phyloP scores from a whole-genome alignment of 2,113 vertebrate genomes.

The Phylloscopus whistleri region DNA sequence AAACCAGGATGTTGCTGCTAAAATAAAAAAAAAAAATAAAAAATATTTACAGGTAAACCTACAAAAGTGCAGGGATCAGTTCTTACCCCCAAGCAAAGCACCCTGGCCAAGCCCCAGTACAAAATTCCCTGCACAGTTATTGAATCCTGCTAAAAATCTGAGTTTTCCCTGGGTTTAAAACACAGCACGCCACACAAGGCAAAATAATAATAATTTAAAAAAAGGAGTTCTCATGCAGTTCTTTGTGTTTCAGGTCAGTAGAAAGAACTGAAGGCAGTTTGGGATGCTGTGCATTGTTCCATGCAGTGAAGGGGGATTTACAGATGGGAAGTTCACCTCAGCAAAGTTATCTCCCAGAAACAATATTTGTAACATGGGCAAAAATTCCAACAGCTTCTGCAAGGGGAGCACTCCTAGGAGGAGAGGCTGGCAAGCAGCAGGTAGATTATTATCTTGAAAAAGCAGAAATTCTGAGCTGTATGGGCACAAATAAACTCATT shows the following conservation, averaged over 20 bases:
- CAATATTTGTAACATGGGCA: neutral
- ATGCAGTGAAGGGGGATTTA: neutral
- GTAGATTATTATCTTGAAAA: neutral
- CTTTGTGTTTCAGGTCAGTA: conserved; percentile 30
- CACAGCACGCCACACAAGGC: conserved; percentile 63
- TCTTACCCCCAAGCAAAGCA: conserved; percentile 8
- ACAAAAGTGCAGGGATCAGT: neutral
- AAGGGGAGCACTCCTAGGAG: neutral
- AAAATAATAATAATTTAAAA: conserved; percentile 3
- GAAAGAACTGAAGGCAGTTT: conserved; percentile 82
- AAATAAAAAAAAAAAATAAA: neutral
- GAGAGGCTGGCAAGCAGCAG: neutral
- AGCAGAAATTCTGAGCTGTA: neutral
- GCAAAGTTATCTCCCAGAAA: conserved; percentile 62
- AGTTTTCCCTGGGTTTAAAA: conserved; percentile 55
- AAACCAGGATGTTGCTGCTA: conserved; percentile 39
- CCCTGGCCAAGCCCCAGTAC: conserved; percentile 13
- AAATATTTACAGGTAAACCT: neutral
- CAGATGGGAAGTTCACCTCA: conserved; percentile 38
- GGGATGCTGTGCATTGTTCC: conserved; percentile 78
- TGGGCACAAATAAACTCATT: neutral
- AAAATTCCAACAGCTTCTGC: conserved; percentile 15
- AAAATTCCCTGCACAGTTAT: conserved; percentile 29
- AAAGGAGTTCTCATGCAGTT: conserved; percentile 66
- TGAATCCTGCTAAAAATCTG: conserved; percentile 56